Percentiles rank a stretch among this genome's conserved stretches.
phyloP scores from a whole-genome alignment of 2,797 vertebrate genomes.

The Trematomus bernacchii region DNA sequence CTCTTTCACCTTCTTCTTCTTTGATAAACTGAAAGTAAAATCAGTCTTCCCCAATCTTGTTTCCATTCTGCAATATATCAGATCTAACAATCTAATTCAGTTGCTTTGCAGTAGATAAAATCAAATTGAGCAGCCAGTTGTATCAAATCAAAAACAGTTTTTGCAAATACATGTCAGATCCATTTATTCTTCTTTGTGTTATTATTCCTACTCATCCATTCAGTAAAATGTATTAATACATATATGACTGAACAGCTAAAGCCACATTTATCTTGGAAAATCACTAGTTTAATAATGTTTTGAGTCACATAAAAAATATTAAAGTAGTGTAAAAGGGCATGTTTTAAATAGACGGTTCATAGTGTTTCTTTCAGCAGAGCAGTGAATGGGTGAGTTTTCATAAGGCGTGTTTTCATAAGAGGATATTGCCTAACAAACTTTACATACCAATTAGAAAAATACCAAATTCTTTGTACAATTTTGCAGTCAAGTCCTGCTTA shows the following conservation, averaged over 20 bases:
- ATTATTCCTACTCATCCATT: conserved; percentile 22
- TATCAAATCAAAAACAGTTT: conserved; percentile 7
- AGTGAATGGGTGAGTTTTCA: conserved; percentile 24
- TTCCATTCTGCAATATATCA: background rate
- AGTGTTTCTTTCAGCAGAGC: conserved; percentile 14
- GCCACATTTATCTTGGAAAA: conserved; percentile 31
- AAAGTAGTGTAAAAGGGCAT: conserved; percentile 18
- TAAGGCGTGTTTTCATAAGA: conserved; percentile 15
- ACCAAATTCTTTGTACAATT: background rate
- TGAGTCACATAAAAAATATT: conserved; percentile 33
- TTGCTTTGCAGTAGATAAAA: conserved; percentile 12
- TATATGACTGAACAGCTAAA: conserved; percentile 39
- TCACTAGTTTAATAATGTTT: conserved; percentile 50
- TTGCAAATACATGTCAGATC: conserved; percentile 12
- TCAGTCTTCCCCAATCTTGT: background rate
- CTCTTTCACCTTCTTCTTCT: background rate
- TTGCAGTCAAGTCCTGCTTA: background rate
- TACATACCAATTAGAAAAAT: conserved; percentile 18
- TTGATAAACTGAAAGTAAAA: background rate
- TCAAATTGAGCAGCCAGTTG: conserved; percentile 1
- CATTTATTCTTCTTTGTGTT: conserved; percentile 1
- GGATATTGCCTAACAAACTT: conserved; percentile 23
- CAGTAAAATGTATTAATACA: conserved; percentile 43
- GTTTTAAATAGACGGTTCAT: conserved; percentile 22
- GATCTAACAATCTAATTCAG: background rate